Evolutionary conservation across 2,797 vertebrate genomes (phyloP).

Genomic region (Neosilurus mollespiculum): DNA sequence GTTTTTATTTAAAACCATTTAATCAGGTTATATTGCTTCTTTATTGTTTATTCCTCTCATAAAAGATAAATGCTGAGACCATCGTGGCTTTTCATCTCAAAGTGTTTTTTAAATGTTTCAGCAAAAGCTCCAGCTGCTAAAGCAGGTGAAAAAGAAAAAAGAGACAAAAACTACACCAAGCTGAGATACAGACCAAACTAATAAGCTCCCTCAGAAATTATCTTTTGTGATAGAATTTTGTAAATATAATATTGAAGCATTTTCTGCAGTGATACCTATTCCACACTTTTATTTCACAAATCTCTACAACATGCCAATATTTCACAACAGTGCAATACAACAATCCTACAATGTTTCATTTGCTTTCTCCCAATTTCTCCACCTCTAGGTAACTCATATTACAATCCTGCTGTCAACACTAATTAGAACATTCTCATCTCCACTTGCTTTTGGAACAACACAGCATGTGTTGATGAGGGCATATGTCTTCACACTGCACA

Average conservation of each 20-base stretch:
- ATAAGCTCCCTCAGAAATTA: neutral
- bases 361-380: neutral
- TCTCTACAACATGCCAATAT: neutral
- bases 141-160: neutral
- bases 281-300: neutral
- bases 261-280: neutral
- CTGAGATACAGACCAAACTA: neutral
- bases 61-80: neutral
- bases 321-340: neutral
- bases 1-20: neutral
- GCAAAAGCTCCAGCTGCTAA: neutral
- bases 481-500: conserved; percentile 12
- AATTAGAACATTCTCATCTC: conserved; percentile 11
- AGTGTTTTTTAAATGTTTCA: neutral
- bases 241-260: neutral
- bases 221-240: neutral
- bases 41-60: neutral
- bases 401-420: neutral
- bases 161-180: neutral
- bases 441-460: conserved; percentile 1
- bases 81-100: neutral
- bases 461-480: conserved; percentile 15
- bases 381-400: neutral
- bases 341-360: neutral
- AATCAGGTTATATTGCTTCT: neutral